Base-by-base conservation (phyloP, 2,888 invertebrate species). In the Hydriomena furcata region DNA sequence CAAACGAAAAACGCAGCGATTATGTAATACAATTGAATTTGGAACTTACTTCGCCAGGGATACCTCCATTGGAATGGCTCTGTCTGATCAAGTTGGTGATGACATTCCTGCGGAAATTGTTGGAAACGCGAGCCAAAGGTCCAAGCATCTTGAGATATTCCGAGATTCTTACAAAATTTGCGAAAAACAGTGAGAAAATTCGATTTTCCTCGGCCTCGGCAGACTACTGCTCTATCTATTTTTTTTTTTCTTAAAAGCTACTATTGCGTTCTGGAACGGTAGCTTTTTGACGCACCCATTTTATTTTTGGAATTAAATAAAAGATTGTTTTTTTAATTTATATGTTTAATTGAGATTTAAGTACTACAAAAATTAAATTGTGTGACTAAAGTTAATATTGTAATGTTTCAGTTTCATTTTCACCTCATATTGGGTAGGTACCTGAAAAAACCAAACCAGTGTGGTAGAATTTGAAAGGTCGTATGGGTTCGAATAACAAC, bases 31-130 rank as follows among this genome's bases (percentile, higher is more conserved):
- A 60, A 51, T 58, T 69, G 58, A 69, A 61, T 47, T 24, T 48
- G 11, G 59, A 61, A 84, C 84, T 80, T 48, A 88, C 90, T 84
- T 88, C 90, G 57, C 90, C 89, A 71, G 90, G 85, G 34, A 88
- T 66, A 55, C 89, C 89, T 36, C 90, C 89, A 52, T 85, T 75
- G 20, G 82, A 82, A 63, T 84, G 84, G 62, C 60, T 58, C 42
- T 83, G 83, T 63, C 89, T 83, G 36, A 89, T 79, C 54, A 83
- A 68, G 57, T 76, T 85, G 53, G 78, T 82, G 75, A 89, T 77
- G 54, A 84, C 82, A 82, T 88, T 87, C 55, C 82, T 85, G 58
- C 89, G 84, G 27, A 88, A 63, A 58, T 71, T 81, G 66, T 78
- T 89, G 27, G 82, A 80, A 48, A 82, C 69, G 62, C 90, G 85